A percentile compares a stretch with the other conserved stretches of the same genome.
Conservation (phyloP, 2,888 invertebrate species). For the Pollenia amentaria region DNA sequence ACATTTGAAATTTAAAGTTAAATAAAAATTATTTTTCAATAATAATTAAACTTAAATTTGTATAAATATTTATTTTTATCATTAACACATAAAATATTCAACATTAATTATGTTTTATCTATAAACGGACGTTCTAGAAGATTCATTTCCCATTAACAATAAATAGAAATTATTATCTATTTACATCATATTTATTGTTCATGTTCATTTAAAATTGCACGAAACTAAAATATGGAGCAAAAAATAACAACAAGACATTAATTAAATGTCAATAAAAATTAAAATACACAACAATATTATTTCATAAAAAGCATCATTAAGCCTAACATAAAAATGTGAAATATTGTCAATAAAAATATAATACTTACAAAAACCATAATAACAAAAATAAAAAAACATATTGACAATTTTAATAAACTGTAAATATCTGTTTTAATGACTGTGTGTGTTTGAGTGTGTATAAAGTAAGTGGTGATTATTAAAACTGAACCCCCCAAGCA, state of each 20-base stretch:
- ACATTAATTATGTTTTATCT: no score
- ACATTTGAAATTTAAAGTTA: no score
- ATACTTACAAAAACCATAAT: conserved; percentile 8
- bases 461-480: no score
- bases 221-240: background rate
- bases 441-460: background rate
- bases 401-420: conserved; percentile 37
- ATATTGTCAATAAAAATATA: conserved; percentile 30
- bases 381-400: conserved; percentile 4
- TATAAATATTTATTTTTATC: no score
- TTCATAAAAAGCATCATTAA: conserved; percentile 50
- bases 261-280: conserved; percentile 57
- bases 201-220: background rate
- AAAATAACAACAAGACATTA: conserved; percentile 18
- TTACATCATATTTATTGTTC: background rate
- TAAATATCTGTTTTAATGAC: background rate
- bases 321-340: conserved; percentile 30
- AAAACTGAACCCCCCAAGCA: no score
- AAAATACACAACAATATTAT: conserved; percentile 30
- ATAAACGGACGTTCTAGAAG: no score
- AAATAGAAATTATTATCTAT: background rate
- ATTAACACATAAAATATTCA: no score
- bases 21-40: no score
- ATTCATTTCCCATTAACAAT: no score
- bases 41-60: no score